These are phyloP conservation scores for Catalaphyllia jardinei DNA, from an alignment of 64 coral and sea anemone species.

Conservation along the genomic window DNA sequence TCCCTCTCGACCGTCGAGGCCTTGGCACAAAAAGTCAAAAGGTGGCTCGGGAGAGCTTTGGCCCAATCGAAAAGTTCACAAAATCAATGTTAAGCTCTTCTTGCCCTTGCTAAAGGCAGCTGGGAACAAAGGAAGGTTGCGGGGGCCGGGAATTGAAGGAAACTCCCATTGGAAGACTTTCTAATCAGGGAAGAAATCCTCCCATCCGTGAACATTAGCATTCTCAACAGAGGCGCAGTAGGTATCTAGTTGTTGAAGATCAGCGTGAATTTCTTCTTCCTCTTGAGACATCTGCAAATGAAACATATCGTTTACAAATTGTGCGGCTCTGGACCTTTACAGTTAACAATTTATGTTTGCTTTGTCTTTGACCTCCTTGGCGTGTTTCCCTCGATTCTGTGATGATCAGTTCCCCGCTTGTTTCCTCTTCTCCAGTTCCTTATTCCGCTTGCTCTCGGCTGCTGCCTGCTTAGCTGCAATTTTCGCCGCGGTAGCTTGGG, in stretches of 20 bases:
- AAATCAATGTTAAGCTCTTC: too few species aligned
- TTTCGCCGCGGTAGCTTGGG: not conserved
- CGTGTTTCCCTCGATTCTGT: not conserved
- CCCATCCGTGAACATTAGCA: not conserved
- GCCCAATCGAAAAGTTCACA: too few species aligned
- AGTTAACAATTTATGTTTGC: not conserved
- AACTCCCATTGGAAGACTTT: not conserved
- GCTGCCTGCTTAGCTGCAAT: constrained; percentile 14
- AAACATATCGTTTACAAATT: not conserved
- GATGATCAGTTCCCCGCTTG: not conserved
- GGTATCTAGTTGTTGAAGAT: not conserved
- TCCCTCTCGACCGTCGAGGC: too few species aligned
- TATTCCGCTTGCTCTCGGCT: not conserved
- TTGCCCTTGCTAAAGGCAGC: too few species aligned
- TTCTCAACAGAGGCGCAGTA: not conserved
- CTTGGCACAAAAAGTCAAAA: too few species aligned
- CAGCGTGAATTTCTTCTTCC: not conserved
- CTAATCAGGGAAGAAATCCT: constrained; percentile 16
- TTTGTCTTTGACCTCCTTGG: constrained; percentile 7
- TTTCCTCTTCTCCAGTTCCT: not conserved
- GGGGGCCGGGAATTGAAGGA: too few species aligned
- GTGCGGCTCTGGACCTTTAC: not conserved
- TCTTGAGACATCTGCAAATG: constrained; percentile 9
- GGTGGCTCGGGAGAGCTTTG: too few species aligned
- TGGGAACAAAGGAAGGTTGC: too few species aligned